phyloP scores from a whole-genome alignment of 53 echinoderm and acorn worm species.

The Temnopleurus reevesii region DNA sequence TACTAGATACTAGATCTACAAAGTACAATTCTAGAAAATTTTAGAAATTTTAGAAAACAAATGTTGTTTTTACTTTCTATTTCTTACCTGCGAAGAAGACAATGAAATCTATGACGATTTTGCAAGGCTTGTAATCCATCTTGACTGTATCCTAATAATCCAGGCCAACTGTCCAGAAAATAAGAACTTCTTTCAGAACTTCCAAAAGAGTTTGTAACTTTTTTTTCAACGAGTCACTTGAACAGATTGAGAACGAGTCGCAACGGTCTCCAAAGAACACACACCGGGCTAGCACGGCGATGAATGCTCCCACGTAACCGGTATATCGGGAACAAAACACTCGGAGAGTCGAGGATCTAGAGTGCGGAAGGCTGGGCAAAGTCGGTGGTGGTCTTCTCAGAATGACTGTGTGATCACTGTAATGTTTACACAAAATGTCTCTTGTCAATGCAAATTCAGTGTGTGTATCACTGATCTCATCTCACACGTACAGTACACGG shows the following conservation, averaged over 20 bases:
- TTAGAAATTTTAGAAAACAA: too few species aligned
- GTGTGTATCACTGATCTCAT: too few species aligned
- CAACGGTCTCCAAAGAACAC: background rate
- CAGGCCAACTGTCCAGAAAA: background rate
- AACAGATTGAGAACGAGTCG: background rate
- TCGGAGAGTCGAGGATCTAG: background rate
- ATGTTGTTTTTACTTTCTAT: too few species aligned
- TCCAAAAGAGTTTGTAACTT: too few species aligned
- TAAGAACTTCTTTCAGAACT: background rate
- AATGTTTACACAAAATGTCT: too few species aligned
- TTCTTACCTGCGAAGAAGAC: slow-evolving; percentile 19
- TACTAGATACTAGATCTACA: too few species aligned
- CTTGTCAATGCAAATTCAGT: too few species aligned
- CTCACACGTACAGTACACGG: too few species aligned
- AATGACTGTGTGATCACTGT: too few species aligned
- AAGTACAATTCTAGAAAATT: too few species aligned
- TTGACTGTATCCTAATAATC: background rate
- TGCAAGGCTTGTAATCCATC: slow-evolving; percentile 12
- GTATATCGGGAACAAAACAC: background rate
- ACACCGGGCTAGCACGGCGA: background rate
- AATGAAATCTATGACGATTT: background rate
- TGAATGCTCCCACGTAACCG: background rate
- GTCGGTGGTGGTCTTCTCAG: too few species aligned
- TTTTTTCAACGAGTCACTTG: too few species aligned
- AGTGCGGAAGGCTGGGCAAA: background rate